Percentiles rank a stretch among this genome's conserved stretches.
These are phyloP conservation scores for Agrypnia vestita DNA, from an alignment of 1,140 invertebrate genomes.

Conservation along the genomic window DNA sequence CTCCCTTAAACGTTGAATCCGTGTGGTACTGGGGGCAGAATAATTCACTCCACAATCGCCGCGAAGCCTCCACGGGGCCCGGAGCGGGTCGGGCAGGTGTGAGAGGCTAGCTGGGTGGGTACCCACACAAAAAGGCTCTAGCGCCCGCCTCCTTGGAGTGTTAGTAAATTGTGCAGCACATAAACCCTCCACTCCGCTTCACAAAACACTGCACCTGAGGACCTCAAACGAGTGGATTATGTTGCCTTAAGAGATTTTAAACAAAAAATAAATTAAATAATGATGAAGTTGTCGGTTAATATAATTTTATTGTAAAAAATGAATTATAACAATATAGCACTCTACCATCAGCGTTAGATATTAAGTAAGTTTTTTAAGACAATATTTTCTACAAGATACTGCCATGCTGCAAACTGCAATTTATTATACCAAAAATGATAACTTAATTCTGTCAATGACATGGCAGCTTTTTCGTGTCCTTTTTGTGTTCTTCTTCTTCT, in stretches of 20 bases:
- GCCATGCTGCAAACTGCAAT: too few species aligned
- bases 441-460: too few species aligned
- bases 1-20: background rate
- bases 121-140: background rate
- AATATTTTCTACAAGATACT: too few species aligned
- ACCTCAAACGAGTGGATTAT: slow-evolving; percentile 4
- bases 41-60: background rate
- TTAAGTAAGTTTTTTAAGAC: too few species aligned
- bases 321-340: too few species aligned
- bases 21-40: background rate
- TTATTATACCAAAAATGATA: too few species aligned
- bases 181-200: background rate
- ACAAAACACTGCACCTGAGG: slow-evolving; percentile 11
- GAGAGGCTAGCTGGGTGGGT: background rate
- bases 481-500: too few species aligned
- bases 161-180: slow-evolving; percentile 25
- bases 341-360: too few species aligned
- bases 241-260: background rate
- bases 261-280: too few species aligned
- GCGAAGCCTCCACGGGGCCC: background rate
- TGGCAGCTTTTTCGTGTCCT: too few species aligned
- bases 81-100: slow-evolving; percentile 6
- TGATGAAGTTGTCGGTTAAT: too few species aligned
- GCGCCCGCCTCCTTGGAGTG: slow-evolving; percentile 8
- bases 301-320: too few species aligned